Evolutionary conservation across 2,888 invertebrate species (phyloP), one percentile per base, ranked within the genome.

Genomic region (Noctua pronuba): DNA sequence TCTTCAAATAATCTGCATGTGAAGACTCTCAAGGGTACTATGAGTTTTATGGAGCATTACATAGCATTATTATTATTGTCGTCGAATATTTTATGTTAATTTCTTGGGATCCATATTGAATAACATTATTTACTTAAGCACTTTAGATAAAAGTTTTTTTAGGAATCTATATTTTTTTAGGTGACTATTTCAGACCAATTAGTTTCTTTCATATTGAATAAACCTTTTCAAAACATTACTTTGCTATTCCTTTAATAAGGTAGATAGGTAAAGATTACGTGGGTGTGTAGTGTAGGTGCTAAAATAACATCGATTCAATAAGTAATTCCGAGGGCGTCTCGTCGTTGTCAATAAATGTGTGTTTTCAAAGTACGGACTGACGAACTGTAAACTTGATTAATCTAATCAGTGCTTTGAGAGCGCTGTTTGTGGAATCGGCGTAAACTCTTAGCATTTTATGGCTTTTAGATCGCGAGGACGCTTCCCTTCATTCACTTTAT

Each of bases 351-450:
- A 72, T 85, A 71, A 79, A 73, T 82, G 73, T 60, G 67, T 76
- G 75, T 73, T 79, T 75, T 67, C 69, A 72, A 82, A 82, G 70
- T 79, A 73, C 58, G 55, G 69, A 28, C 58, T 82, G 74, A 74
- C 58, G 73, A 82, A 83, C 70, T 82, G 77, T 73, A 35, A 87
- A 78, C 66, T 73, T 55, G 75, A 76, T 65, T 74, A 74, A 83
- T 77, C 66, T 86, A 79, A 86, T 87, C 80, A 76, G 76, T 38
- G 79, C 76, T 75, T 75, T 76, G 76, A 75, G 67, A 72, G 76
- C 65, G 21, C 75, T 82, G 65, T 80, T 86, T 79, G 72, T 74
- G 73, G 74, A 76, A 31, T 75, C 35, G 62, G 49, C 44, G 66
- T 73, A 65, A 79, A 86, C 31, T 75, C 62, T 74, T 38, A 66